These are phyloP conservation scores for Cepaea nemoralis DNA, from an alignment of 1,140 invertebrate genomes.

Conservation along the genomic window DNA sequence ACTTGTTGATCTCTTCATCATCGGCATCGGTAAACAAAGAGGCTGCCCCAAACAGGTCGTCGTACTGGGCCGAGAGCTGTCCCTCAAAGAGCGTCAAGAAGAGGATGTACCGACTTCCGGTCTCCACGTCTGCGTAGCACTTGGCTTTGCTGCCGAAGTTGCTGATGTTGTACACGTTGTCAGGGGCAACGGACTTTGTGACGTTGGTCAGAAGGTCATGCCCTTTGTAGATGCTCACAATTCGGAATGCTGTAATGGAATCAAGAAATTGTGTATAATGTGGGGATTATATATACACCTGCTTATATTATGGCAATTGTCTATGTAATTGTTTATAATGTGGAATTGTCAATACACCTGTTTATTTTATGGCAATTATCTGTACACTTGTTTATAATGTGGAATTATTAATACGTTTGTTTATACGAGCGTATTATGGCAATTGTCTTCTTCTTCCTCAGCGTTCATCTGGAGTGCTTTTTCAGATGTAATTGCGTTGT, in stretches of 20 bases:
- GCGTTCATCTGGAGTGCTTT: too few species aligned
- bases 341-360: too few species aligned
- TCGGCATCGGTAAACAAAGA: conserved; percentile 55
- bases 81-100: conserved; percentile 67
- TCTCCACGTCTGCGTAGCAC: conserved; percentile 68
- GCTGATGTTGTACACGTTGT: conserved; percentile 61
- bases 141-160: conserved; percentile 70
- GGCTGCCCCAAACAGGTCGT: conserved; percentile 70
- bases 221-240: conserved; percentile 63
- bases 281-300: too few species aligned
- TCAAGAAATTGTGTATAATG: neutral
- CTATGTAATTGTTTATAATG: too few species aligned
- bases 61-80: conserved; percentile 68
- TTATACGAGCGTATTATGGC: too few species aligned
- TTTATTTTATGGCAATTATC: too few species aligned
- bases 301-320: too few species aligned
- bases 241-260: conserved; percentile 48
- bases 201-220: conserved; percentile 50
- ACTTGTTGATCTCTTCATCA: conserved; percentile 56
- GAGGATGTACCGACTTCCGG: conserved; percentile 63
- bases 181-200: conserved; percentile 33
- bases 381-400: too few species aligned
- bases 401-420: too few species aligned
- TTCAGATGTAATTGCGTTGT: too few species aligned
- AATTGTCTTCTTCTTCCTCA: too few species aligned